phyloP scores from a whole-genome alignment of 2,888 invertebrate species.

The Mythimna impura region DNA sequence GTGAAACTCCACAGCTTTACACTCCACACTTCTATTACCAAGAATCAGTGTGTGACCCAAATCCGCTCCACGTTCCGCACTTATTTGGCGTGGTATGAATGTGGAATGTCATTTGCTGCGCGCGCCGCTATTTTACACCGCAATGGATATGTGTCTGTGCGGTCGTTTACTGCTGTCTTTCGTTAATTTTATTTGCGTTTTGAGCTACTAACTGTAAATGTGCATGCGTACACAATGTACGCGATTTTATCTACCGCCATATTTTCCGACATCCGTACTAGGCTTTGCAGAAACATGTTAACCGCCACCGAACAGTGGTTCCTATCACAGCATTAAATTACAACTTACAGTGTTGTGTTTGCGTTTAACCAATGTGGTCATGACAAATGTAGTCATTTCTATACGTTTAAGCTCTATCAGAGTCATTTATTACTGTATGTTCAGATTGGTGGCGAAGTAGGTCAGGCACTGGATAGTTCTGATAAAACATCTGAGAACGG shows the following conservation, averaged over 20 bases:
- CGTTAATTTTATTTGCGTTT: constrained; percentile 79
- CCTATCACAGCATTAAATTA: constrained; percentile 77
- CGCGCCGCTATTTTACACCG: constrained; percentile 83
- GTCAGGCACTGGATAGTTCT: constrained; percentile 23
- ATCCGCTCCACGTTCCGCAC: constrained; percentile 77
- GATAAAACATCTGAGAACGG: constrained; percentile 29
- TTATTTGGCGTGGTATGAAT: constrained; percentile 82
- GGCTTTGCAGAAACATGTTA: constrained; percentile 70
- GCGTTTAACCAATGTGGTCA: constrained; percentile 70
- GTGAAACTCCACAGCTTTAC: constrained; percentile 80
- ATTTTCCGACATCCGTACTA: constrained; percentile 70
- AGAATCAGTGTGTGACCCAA: constrained; percentile 86
- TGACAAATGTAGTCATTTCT: constrained; percentile 65
- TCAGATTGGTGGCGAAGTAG: constrained; percentile 55
- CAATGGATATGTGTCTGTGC: constrained; percentile 78
- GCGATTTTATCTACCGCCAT: constrained; percentile 72
- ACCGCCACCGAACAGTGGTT: constrained; percentile 71
- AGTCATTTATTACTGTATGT: constrained; percentile 60
- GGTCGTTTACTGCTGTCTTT: constrained; percentile 77
- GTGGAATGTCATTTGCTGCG: constrained; percentile 84
- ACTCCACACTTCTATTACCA: constrained; percentile 81
- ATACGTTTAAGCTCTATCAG: constrained; percentile 63
- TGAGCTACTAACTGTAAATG: constrained; percentile 73
- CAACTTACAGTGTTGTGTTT: constrained; percentile 65
- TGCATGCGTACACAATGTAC: constrained; percentile 68